These are phyloP conservation scores for Timandra comae DNA, from an alignment of 2,888 invertebrate species.

Conservation along the genomic window DNA sequence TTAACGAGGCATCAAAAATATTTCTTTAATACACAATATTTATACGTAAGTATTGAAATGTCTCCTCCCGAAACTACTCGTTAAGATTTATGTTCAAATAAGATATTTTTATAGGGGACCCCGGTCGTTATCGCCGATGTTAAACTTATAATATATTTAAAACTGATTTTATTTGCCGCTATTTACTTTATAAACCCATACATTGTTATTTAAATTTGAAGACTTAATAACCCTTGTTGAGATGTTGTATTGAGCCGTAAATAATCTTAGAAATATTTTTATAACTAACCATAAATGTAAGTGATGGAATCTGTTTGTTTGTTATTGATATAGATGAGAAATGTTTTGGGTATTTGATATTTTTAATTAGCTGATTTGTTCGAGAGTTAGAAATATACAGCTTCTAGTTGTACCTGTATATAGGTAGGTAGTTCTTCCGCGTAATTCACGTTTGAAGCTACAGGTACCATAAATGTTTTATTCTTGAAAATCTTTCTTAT, in stretches of 20 bases:
- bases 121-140: slow-evolving; percentile 72
- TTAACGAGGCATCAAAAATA: slow-evolving; percentile 53
- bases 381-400: too few species aligned
- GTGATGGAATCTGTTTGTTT: too few species aligned
- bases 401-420: too few species aligned
- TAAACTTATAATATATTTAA: slow-evolving; percentile 59
- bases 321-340: neutral
- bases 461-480: too few species aligned
- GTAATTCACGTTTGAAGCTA: too few species aligned
- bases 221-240: slow-evolving; percentile 33
- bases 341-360: neutral
- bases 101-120: slow-evolving; percentile 64
- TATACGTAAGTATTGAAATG: slow-evolving; percentile 56
- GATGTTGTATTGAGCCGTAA: slow-evolving; percentile 14
- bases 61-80: slow-evolving; percentile 36
- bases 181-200: slow-evolving; percentile 45
- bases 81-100: slow-evolving; percentile 62
- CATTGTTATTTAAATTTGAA: slow-evolving; percentile 63
- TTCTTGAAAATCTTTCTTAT: too few species aligned
- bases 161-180: slow-evolving; percentile 32
- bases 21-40: slow-evolving; percentile 59
- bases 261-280: slow-evolving; percentile 13
- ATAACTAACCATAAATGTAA: slow-evolving; percentile 1
- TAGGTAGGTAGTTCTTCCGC: too few species aligned
- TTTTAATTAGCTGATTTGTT: slow-evolving; percentile 1